Percentiles rank a stretch among this genome's conserved stretches.
Conservation (phyloP, 2,797 vertebrate genomes). For the Pangasius djambal region DNA sequence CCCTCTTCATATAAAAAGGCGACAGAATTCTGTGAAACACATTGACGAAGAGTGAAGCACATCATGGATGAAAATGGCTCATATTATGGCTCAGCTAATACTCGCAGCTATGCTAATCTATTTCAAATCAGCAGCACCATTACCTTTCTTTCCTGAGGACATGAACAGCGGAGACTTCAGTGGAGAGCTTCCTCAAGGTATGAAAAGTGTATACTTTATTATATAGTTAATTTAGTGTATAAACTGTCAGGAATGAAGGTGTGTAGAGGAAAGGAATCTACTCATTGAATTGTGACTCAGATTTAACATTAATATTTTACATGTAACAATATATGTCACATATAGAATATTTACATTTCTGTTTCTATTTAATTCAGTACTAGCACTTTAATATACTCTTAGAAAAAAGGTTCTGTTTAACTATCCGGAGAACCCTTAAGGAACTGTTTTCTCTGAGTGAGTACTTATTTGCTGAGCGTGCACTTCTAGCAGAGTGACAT, state of each 20-base stretch:
- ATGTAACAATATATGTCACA: not conserved
- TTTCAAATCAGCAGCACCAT: not conserved
- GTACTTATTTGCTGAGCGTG: not conserved
- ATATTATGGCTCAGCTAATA: not conserved
- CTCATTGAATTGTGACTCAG: not conserved
- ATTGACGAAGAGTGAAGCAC: not conserved
- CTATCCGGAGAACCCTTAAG: not conserved
- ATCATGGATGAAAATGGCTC: not conserved
- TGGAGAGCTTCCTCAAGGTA: not conserved
- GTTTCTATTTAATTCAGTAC: not conserved
- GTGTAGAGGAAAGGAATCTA: not conserved
- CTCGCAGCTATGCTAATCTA: not conserved
- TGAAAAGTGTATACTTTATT: no score
- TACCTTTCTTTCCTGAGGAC: not conserved
- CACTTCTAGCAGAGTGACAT: not conserved
- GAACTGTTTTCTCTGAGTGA: not conserved
- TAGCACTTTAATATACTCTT: not conserved
- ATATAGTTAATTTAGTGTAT: not conserved
- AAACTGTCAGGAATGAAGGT: not conserved
- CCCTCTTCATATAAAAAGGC: conserved; percentile 16
- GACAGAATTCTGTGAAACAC: not conserved
- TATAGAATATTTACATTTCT: not conserved
- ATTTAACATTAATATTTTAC: not conserved
- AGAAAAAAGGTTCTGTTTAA: not conserved
- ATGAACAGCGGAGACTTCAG: not conserved